Evolutionary conservation across 2,797 vertebrate genomes (phyloP), one percentile per base, ranked within the genome.

Genomic region (Poecilia wingei): DNA sequence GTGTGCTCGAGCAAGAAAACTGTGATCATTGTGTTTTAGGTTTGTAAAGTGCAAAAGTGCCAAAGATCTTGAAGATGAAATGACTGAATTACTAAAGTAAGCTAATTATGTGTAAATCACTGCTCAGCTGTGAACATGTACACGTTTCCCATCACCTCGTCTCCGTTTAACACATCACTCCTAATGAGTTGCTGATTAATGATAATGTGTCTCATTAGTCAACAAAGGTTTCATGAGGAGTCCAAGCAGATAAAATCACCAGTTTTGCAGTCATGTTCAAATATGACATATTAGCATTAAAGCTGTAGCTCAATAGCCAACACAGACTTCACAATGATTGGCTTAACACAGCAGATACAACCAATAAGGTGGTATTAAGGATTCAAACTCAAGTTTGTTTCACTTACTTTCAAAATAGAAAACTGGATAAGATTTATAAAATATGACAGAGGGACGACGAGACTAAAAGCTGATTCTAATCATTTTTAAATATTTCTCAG

Each of bases 121-220:
- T 72, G 57, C 7, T 22, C 68, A 66, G 6, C 20, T 45, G 39
- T 69, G 47, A 28, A n/a, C 59, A 76, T 86, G 39, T 69, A 36
- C 28, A 28, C 59, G 72, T 86, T 77, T 43, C 57, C 82, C 84
- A 78, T 86, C 2, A 6, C 81, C n/a, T 80, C 76, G 59, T 85
- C 85, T 87, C 81, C 87, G 86, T 90, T 87, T 84, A 85, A 83
- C 79, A 68, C 80, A 86, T 88, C 89, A 46, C 76, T 82, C 74
- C 82, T 91, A 93, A 95, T 89, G 93, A 94, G 89, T 22, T 87
- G 90, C 88, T 92, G 92, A 94, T 95, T 94, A 93, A 93, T 81
- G 64, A 91, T 93, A 93, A 93, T 92, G 92, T 88, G 78, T 87
- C 84, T 93, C 92, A 93, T 94, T 93, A 95, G 85, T 93, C 94